Conservation (phyloP, 2,113 vertebrate genomes). For the Corydoras sp. region DNA sequence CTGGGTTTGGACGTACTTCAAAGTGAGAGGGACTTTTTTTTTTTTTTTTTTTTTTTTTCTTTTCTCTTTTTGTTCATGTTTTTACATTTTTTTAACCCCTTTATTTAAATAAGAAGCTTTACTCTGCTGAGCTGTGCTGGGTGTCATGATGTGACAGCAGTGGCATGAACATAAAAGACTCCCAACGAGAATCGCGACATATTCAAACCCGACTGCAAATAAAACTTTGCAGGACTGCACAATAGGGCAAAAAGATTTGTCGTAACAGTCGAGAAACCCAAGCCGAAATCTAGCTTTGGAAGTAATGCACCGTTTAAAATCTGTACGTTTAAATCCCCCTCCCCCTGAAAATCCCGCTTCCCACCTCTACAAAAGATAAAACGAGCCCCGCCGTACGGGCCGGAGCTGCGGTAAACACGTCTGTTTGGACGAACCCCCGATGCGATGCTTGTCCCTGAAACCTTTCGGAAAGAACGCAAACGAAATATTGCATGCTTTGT, state of each 20-base stretch:
- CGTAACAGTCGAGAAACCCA: conserved; percentile 58
- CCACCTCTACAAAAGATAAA: conserved; percentile 14
- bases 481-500: conserved; percentile 55
- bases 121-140: conserved; percentile 60
- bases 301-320: conserved; percentile 41
- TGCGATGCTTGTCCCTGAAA: conserved; percentile 53
- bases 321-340: conserved; percentile 6
- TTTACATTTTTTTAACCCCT: conserved; percentile 18
- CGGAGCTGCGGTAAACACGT: conserved; percentile 32
- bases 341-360: conserved; percentile 29
- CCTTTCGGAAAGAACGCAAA: conserved; percentile 44
- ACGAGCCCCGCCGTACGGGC: conserved; percentile 8
- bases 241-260: conserved; percentile 46
- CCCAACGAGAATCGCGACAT: conserved; percentile 59
- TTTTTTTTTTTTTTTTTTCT: conserved; percentile 18
- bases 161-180: conserved; percentile 61
- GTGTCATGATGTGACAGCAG: conserved; percentile 54
- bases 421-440: conserved; percentile 48
- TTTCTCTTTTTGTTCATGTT: conserved; percentile 11
- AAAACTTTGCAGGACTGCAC: conserved; percentile 70
- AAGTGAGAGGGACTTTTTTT: conserved; percentile 49
- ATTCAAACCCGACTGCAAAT: conserved; percentile 69
- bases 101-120: conserved; percentile 51
- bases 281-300: conserved; percentile 46
- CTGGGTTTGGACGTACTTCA: conserved; percentile 66